Evolutionary conservation across 1,140 invertebrate genomes (phyloP).

Genomic region (Drosophila quadrilineata): DNA sequence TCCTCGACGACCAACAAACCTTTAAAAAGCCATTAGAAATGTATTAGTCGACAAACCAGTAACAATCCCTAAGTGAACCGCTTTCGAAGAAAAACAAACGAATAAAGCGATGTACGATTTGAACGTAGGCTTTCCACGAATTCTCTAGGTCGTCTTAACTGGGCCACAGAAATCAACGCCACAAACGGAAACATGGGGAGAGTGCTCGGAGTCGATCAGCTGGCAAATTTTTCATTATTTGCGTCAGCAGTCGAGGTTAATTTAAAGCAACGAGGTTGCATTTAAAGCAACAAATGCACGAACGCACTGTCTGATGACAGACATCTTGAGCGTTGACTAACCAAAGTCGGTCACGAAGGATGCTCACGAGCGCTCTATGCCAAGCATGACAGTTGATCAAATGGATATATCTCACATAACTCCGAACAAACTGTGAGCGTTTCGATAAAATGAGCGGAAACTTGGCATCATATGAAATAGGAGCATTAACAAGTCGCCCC

Average conservation of each 20-base stretch:
- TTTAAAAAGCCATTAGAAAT: neutral
- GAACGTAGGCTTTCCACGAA: no score
- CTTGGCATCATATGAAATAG: neutral
- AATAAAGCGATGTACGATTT: conserved; percentile 1
- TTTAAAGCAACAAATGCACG: no score
- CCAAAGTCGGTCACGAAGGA: no score
- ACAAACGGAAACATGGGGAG: neutral
- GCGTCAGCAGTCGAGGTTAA: neutral
- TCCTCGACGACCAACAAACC: neutral
- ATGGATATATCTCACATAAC: neutral
- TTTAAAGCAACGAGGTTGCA: neutral
- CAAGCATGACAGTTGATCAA: no score
- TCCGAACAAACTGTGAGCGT: neutral
- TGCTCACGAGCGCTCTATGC: no score
- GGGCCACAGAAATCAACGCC: conserved; percentile 3
- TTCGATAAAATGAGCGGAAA: neutral
- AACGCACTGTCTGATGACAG: no score
- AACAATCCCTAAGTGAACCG: neutral
- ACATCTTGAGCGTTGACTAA: no score
- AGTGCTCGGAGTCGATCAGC: neutral
- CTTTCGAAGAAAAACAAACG: neutral
- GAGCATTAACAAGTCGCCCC: no score
- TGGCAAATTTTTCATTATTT: neutral
- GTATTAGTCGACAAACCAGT: neutral
- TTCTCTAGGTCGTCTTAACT: no score